These are phyloP conservation scores for Larimichthys polyactis DNA, from an alignment of 2,113 vertebrate genomes.

Conservation along the genomic window DNA sequence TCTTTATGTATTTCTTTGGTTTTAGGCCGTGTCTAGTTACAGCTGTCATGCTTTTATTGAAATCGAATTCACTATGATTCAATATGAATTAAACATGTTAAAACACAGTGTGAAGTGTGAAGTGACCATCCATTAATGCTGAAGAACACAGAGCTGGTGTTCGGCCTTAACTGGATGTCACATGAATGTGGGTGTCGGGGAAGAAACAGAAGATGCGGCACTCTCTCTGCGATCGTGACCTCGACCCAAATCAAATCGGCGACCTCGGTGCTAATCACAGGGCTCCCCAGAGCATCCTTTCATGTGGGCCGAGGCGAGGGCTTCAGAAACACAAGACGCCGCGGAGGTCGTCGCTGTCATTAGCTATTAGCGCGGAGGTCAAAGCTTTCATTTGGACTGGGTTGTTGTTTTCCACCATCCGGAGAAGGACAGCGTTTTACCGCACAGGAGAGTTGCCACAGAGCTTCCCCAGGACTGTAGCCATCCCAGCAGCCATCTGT, in stretches of 20 bases:
- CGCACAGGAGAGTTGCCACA: neutral
- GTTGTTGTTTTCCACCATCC: conserved; percentile 22
- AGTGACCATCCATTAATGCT: neutral
- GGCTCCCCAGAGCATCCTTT: conserved; percentile 49
- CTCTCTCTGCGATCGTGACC: conserved; percentile 57
- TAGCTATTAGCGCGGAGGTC: conserved; percentile 59
- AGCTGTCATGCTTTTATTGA: neutral
- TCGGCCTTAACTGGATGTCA: conserved; percentile 5
- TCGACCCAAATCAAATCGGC: conserved; percentile 67
- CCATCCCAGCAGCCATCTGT: conserved; percentile 31
- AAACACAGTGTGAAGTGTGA: neutral
- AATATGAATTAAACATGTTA: neutral
- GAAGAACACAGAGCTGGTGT: neutral
- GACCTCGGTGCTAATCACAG: conserved; percentile 70
- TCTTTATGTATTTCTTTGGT: neutral
- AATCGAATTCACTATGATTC: neutral
- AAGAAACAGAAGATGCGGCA: neutral
- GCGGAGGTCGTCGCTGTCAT: conserved; percentile 44
- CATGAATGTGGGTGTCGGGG: neutral
- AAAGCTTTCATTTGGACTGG: conserved; percentile 58
- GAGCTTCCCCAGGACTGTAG: conserved; percentile 4
- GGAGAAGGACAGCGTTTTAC: conserved; percentile 45
- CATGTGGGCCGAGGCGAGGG: conserved; percentile 38
- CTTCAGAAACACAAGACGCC: conserved; percentile 55
- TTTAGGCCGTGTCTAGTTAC: too few species aligned